Conservation (phyloP, 1,140 invertebrate genomes). For the Ruditapes philippinarum region DNA sequence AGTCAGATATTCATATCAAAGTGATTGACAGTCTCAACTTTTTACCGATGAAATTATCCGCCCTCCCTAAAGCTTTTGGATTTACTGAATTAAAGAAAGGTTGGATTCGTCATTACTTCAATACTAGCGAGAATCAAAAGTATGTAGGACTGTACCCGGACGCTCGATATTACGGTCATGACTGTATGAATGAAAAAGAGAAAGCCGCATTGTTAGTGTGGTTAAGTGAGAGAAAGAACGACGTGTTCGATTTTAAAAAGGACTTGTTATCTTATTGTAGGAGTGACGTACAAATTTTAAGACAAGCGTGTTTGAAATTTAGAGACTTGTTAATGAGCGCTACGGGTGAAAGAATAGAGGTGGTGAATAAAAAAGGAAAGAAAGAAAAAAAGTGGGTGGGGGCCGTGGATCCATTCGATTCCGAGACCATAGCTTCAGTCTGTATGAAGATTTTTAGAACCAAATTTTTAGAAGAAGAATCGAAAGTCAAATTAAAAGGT, state of each 20-base stretch:
- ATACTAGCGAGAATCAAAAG: background rate
- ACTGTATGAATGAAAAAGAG: conserved; percentile 22
- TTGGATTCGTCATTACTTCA: conserved; percentile 58
- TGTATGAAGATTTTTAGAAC: too few species aligned
- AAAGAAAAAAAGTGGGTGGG: background rate
- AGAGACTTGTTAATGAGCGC: background rate
- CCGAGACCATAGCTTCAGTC: background rate
- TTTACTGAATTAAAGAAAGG: conserved; percentile 53
- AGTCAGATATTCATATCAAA: conserved; percentile 16
- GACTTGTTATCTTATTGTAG: conserved; percentile 43
- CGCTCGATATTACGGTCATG: background rate
- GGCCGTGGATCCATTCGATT: conserved; percentile 56
- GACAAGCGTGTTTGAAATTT: background rate
- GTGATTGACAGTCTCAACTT: conserved; percentile 39
- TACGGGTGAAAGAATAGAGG: background rate
- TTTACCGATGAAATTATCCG: conserved; percentile 45
- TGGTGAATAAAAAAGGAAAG: background rate
- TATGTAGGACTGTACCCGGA: background rate
- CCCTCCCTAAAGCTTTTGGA: conserved; percentile 52
- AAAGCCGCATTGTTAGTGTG: conserved; percentile 3
- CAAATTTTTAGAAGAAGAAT: conserved; percentile 19
- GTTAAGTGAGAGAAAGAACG: background rate
- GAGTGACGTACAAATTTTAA: background rate
- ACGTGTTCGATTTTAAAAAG: background rate
- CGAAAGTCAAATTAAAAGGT: background rate